Evolutionary conservation across 2,797 vertebrate species (phyloP).

Genomic region (Argya squamiceps): DNA sequence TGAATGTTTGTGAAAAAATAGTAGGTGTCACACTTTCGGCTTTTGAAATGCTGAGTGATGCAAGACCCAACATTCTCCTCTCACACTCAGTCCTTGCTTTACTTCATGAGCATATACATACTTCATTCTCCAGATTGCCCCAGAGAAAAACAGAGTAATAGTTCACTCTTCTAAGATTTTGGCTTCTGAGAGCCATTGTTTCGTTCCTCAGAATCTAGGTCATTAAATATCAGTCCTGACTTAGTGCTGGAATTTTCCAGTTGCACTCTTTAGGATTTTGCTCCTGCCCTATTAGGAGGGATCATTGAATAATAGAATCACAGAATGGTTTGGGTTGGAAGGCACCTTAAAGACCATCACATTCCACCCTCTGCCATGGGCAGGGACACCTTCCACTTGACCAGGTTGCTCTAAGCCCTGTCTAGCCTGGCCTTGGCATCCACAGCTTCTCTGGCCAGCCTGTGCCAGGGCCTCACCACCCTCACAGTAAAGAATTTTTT

Average conservation of each 20-base stretch:
- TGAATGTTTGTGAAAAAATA: neutral
- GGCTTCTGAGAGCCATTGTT: neutral
- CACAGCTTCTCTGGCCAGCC: neutral
- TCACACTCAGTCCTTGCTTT: neutral
- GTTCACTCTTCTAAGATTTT: neutral
- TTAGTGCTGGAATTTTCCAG: neutral
- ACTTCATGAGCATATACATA: neutral
- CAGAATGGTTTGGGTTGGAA: neutral
- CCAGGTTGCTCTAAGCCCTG: neutral
- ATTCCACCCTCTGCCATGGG: neutral
- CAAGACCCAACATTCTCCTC: neutral
- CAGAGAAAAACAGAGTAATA: neutral
- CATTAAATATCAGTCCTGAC: neutral
- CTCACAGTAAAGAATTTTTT: neutral
- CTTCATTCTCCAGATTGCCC: neutral
- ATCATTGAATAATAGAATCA: neutral
- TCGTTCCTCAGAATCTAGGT: neutral
- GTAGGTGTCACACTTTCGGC: neutral
- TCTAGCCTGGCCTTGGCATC: neutral
- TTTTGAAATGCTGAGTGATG: neutral
- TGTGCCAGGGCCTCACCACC: neutral
- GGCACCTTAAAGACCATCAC: neutral
- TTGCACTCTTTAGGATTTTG: neutral
- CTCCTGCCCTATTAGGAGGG: neutral
- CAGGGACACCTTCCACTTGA: fast-evolving